Evolutionary conservation across 1,140 invertebrate genomes (phyloP).

Genomic region (Pseudomyrmex sp.): DNA sequence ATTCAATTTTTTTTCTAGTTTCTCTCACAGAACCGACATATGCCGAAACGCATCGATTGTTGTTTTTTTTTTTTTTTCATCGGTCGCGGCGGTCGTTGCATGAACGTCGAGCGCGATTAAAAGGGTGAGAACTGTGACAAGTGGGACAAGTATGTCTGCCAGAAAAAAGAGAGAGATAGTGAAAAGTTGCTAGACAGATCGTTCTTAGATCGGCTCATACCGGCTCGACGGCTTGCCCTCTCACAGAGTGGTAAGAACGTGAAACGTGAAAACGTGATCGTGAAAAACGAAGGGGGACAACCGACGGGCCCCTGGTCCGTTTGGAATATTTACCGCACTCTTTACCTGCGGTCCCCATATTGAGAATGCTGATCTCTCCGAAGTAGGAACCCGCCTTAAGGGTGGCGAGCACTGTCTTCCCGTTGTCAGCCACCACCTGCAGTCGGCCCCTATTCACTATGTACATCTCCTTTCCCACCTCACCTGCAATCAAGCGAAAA

Average conservation of each 20-base stretch:
- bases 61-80: not conserved
- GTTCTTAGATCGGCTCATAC: slow-evolving; percentile 83
- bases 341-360: slow-evolving; percentile 99
- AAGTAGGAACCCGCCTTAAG: slow-evolving; percentile 99
- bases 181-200: slow-evolving; percentile 73
- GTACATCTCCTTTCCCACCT: slow-evolving; percentile 99
- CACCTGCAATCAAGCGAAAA: slow-evolving; percentile 88
- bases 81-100: slow-evolving; percentile 61
- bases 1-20: no score
- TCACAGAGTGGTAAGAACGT: slow-evolving; percentile 81
- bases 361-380: slow-evolving; percentile 99
- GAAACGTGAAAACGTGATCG: slow-evolving; percentile 83
- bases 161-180: slow-evolving; percentile 59
- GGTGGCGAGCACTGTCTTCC: slow-evolving; percentile 98
- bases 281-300: slow-evolving; percentile 82
- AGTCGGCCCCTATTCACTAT: slow-evolving; percentile 98
- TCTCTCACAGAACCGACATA: no score
- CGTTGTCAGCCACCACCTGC: slow-evolving; percentile 98
- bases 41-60: no score
- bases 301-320: slow-evolving; percentile 85
- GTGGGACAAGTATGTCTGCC: slow-evolving; percentile 55
- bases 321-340: slow-evolving; percentile 96
- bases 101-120: slow-evolving; percentile 57
- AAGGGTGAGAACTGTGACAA: slow-evolving; percentile 63
- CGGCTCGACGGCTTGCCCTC: slow-evolving; percentile 81